Percentiles rank a stretch among this genome's conserved stretches.
phyloP scores from a whole-genome alignment of 2,888 invertebrate genomes.

The Fragum sueziense region DNA sequence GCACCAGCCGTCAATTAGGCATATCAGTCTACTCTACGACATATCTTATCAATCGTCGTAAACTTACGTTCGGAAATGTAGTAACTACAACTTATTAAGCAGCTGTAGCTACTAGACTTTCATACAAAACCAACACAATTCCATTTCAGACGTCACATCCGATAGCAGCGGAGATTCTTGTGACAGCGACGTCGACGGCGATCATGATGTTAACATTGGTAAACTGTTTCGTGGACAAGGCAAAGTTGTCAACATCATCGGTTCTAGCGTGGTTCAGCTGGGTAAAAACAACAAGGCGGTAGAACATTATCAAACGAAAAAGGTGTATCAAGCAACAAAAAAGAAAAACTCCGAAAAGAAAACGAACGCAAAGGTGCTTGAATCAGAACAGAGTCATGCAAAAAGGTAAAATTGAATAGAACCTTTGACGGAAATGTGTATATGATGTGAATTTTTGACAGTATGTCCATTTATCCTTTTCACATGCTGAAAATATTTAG shows the following conservation, averaged over 20 bases:
- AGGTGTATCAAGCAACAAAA: neutral
- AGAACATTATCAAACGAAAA: slow-evolving; percentile 2
- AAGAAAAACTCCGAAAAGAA: neutral
- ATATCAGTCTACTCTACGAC: too few species aligned
- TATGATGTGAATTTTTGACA: neutral
- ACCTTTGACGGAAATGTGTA: neutral
- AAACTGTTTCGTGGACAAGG: neutral
- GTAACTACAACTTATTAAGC: too few species aligned
- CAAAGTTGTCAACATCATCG: slow-evolving; percentile 28
- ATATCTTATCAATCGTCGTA: too few species aligned
- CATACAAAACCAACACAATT: too few species aligned
- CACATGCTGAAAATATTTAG: neutral
- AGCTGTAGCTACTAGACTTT: too few species aligned
- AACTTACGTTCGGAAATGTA: too few species aligned
- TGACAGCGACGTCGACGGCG: neutral
- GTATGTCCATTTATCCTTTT: neutral
- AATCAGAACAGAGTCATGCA: neutral
- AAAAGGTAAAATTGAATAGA: neutral
- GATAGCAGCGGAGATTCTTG: neutral
- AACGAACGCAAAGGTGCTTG: neutral
- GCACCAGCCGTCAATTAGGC: too few species aligned
- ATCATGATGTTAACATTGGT: neutral
- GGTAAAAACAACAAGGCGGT: slow-evolving; percentile 22
- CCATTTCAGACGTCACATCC: neutral
- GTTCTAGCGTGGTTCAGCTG: slow-evolving; percentile 35